These are phyloP conservation scores for Anniella stebbinsi DNA, from an alignment of 2,797 vertebrate species.

Conservation along the genomic window DNA sequence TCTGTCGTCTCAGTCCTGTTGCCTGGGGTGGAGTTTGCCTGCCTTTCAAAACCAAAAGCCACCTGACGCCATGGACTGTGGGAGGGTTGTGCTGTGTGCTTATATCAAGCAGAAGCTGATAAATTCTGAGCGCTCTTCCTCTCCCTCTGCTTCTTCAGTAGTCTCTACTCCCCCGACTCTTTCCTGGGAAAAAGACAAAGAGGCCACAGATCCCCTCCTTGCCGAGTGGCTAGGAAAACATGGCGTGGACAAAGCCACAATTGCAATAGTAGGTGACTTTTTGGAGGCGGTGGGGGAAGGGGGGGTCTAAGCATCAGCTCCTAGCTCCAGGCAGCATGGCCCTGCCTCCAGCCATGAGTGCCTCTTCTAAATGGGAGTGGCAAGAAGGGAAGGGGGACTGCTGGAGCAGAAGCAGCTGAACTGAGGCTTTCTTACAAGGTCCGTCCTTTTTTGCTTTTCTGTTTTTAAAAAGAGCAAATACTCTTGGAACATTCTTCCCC, in stretches of 20 bases:
- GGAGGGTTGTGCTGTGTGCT: neutral
- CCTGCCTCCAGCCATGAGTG: constrained; percentile 10
- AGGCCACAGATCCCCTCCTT: constrained; percentile 71
- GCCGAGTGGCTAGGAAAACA: constrained; percentile 83
- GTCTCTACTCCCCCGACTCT: fast-evolving
- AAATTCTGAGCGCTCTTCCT: neutral
- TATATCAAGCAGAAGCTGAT: neutral
- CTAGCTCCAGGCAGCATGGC: neutral
- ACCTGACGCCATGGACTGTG: neutral
- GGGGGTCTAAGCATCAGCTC: neutral
- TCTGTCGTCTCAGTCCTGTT: no score
- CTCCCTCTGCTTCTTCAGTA: neutral
- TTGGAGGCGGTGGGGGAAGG: neutral
- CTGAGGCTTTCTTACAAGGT: neutral
- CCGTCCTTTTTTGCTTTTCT: neutral
- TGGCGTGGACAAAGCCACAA: constrained; percentile 82
- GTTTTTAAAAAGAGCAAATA: neutral
- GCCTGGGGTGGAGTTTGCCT: neutral
- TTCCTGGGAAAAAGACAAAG: neutral
- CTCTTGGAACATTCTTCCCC: neutral
- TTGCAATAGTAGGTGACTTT: constrained; percentile 78
- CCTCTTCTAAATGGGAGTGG: neutral
- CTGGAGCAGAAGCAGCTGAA: neutral
- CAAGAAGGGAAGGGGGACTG: no score
- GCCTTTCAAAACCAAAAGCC: neutral